Conservation (phyloP, 2,797 vertebrate species). For the Falco columbarius region DNA sequence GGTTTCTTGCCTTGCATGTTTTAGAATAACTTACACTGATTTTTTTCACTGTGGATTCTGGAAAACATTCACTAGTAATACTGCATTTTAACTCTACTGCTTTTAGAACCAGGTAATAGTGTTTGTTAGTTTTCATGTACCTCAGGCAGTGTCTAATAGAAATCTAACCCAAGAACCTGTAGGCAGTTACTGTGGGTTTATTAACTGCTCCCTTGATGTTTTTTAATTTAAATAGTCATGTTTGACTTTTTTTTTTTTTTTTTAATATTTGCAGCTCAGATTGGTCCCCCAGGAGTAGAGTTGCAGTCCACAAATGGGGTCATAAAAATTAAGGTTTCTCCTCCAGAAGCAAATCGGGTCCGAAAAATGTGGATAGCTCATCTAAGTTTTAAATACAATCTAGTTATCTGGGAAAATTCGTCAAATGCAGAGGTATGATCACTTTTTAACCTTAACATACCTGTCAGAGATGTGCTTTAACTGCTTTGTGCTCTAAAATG, state of each 20-base stretch:
- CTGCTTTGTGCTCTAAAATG: not conserved
- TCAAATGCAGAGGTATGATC: slow-evolving; percentile 49
- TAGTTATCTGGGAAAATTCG: slow-evolving; percentile 70
- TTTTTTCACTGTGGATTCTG: not conserved
- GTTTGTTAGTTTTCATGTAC: not conserved
- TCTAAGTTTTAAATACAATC: not conserved
- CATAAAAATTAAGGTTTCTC: slow-evolving; percentile 54
- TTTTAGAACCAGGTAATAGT: not conserved
- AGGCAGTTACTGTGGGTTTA: not conserved
- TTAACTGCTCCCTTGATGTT: not conserved
- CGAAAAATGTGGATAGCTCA: slow-evolving; percentile 37
- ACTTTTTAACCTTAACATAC: not conserved
- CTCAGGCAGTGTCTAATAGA: too few species aligned
- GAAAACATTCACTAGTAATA: not conserved
- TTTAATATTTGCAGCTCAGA: slow-evolving; percentile 57
- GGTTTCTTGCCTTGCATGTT: not conserved
- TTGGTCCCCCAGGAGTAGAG: slow-evolving; percentile 70
- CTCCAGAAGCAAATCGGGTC: slow-evolving; percentile 47
- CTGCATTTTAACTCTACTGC: not conserved
- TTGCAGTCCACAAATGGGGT: slow-evolving; percentile 64
- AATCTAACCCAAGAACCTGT: not conserved
- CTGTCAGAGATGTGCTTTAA: not conserved
- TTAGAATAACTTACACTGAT: not conserved
- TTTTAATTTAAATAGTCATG: not conserved
- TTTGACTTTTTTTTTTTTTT: not conserved